Conservation (phyloP, 2,113 vertebrate species). For the Lasiurus borealis region DNA sequence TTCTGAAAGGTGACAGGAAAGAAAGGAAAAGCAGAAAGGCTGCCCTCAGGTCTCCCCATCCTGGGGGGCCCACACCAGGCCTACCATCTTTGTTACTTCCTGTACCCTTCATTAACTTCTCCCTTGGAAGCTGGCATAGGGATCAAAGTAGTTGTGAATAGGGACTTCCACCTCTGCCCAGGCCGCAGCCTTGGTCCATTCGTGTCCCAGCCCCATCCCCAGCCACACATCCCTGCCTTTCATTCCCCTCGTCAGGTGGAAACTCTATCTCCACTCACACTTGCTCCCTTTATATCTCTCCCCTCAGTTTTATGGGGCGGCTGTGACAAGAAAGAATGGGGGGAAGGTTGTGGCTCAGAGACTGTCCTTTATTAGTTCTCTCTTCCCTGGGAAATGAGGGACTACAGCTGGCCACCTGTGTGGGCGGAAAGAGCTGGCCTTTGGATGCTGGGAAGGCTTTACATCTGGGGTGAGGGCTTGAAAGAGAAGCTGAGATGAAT, state of each 20-base stretch:
- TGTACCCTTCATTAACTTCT: not conserved
- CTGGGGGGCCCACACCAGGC: not conserved
- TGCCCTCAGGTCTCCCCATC: not conserved
- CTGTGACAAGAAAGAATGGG: constrained; percentile 65
- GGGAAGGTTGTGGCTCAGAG: not conserved
- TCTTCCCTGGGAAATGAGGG: constrained; percentile 67
- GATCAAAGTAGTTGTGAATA: not conserved
- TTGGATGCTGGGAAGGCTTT: constrained; percentile 63
- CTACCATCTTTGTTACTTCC: not conserved
- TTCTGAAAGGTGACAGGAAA: not conserved
- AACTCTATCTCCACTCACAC: constrained; percentile 65
- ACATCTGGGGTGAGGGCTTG: constrained; percentile 68
- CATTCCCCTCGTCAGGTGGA: constrained; percentile 55
- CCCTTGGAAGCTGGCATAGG: not conserved
- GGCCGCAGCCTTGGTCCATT: not conserved
- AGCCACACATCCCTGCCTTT: constrained; percentile 5
- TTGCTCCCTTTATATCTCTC: constrained; percentile 71
- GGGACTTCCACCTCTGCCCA: not conserved
- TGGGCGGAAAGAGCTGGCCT: constrained; percentile 72
- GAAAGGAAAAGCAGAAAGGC: not conserved
- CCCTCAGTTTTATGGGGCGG: constrained; percentile 69
- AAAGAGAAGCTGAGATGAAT: constrained; percentile 76
- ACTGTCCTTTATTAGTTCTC: constrained; percentile 77
- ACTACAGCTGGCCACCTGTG: constrained; percentile 68
- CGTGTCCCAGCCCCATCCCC: not conserved